A percentile compares a stretch with the other conserved stretches of the same genome.
Conservation (phyloP, 2,113 vertebrate species). For the Panthera uncia region DNA sequence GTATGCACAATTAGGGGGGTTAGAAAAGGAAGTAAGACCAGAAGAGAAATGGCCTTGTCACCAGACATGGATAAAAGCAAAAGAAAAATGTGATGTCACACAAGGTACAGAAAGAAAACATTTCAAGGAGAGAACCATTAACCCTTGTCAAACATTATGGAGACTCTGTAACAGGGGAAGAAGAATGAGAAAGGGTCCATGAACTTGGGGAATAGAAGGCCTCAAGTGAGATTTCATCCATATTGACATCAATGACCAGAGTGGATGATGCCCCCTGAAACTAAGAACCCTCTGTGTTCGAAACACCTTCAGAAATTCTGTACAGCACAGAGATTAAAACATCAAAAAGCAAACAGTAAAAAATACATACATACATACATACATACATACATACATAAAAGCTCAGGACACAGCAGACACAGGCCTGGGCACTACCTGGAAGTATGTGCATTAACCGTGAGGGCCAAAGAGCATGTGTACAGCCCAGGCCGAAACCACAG, state of each 20-base stretch:
- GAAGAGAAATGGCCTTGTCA: not conserved
- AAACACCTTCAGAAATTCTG: not conserved
- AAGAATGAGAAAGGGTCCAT: not conserved
- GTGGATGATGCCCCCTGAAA: not conserved
- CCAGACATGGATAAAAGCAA: not conserved
- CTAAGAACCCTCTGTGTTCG: not conserved
- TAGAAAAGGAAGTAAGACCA: not conserved
- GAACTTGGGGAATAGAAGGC: not conserved
- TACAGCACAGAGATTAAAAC: not conserved
- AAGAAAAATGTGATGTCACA: not conserved
- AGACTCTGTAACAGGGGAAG: not conserved
- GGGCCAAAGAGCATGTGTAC: not conserved
- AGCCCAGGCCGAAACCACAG: not conserved
- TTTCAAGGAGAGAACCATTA: not conserved
- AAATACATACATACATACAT: too few relatives aligned
- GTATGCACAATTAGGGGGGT: not conserved
- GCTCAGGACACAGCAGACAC: not conserved
- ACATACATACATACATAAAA: too few relatives aligned
- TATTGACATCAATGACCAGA: not conserved
- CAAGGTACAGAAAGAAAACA: not conserved
- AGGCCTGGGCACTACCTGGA: not conserved
- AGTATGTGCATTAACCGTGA: not conserved
- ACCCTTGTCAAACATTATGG: not conserved
- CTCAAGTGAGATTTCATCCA: slow-evolving; percentile 1
- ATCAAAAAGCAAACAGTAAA: not conserved